Evolutionary conservation across 1,140 invertebrate genomes (phyloP).

Genomic region (Brachionus angularis): DNA sequence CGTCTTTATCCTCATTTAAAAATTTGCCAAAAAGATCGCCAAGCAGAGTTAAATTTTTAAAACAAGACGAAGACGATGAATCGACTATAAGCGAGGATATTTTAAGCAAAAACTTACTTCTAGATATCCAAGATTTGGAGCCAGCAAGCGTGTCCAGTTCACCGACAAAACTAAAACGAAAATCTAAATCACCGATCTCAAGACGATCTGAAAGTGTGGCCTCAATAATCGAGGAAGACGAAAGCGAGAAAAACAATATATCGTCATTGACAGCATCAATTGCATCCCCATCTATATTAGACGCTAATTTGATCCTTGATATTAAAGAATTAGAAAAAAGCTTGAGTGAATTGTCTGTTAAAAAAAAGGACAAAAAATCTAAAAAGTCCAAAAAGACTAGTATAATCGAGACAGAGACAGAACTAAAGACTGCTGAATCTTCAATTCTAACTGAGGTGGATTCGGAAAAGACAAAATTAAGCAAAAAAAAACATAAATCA

Average conservation of each 20-base stretch:
- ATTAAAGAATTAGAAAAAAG: slow-evolving; percentile 14
- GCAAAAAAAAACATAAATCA: no score
- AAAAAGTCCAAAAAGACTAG: slow-evolving; percentile 11
- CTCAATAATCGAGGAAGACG: slow-evolving; percentile 23
- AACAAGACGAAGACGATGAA: slow-evolving; percentile 29
- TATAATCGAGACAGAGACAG: slow-evolving; percentile 16
- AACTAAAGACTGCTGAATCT: slow-evolving; percentile 6
- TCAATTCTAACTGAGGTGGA: slow-evolving; percentile 26
- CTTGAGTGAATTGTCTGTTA: slow-evolving; percentile 11
- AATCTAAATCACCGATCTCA: slow-evolving; percentile 7
- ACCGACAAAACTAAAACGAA: slow-evolving; percentile 2
- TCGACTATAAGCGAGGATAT: neutral
- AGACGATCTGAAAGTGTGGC: slow-evolving; percentile 13
- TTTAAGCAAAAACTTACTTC: slow-evolving; percentile 9
- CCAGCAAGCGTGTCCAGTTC: neutral
- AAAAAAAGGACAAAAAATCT: slow-evolving; percentile 16
- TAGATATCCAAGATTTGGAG: slow-evolving; percentile 19
- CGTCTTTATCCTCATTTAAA: neutral
- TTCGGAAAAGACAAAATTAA: slow-evolving; percentile 6
- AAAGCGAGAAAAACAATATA: neutral
- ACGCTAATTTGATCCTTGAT: slow-evolving; percentile 33
- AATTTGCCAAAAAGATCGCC: slow-evolving; percentile 31
- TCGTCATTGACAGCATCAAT: slow-evolving; percentile 11
- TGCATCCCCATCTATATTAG: slow-evolving; percentile 24
- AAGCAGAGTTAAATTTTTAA: slow-evolving; percentile 29